Evolutionary conservation across 2,797 vertebrate genomes (phyloP).

Genomic region (Xiphorhynchus erythropygius): DNA sequence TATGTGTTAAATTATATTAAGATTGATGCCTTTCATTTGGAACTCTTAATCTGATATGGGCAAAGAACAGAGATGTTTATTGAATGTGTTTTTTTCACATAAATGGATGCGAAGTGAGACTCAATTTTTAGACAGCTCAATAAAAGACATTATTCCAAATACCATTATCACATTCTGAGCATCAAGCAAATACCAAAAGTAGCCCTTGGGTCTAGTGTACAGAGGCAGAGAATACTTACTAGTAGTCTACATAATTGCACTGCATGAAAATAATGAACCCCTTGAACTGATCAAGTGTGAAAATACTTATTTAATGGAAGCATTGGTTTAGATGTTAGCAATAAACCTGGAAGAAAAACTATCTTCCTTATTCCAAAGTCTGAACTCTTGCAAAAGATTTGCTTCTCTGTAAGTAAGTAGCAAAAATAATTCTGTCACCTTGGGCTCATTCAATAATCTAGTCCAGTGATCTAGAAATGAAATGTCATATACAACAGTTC

Average conservation of each 20-base stretch:
- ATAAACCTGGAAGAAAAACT: conserved; percentile 33
- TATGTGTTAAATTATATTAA: background rate
- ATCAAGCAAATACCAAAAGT: conserved; percentile 4
- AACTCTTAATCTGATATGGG: background rate
- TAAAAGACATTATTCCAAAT: background rate
- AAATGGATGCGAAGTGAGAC: background rate
- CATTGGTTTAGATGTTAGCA: conserved; percentile 34
- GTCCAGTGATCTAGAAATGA: conserved; percentile 29
- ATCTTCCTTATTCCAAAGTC: background rate
- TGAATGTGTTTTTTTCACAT: background rate
- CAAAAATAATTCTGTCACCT: conserved; percentile 41
- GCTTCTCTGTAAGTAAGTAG: conserved; percentile 29
- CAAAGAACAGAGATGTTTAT: background rate
- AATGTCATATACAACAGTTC: background rate
- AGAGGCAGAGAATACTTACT: background rate
- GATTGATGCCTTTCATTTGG: background rate
- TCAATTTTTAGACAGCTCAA: background rate
- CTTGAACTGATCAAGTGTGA: conserved; percentile 32
- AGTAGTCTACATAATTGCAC: conserved; percentile 1
- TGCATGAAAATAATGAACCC: conserved; percentile 22
- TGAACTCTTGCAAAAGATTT: background rate
- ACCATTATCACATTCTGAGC: background rate
- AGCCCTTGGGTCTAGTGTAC: background rate
- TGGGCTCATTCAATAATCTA: conserved; percentile 27
- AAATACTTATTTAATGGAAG: conserved; percentile 13